phyloP scores from a whole-genome alignment of 1,140 invertebrate genomes.

The Diabrotica undecimpunctata region DNA sequence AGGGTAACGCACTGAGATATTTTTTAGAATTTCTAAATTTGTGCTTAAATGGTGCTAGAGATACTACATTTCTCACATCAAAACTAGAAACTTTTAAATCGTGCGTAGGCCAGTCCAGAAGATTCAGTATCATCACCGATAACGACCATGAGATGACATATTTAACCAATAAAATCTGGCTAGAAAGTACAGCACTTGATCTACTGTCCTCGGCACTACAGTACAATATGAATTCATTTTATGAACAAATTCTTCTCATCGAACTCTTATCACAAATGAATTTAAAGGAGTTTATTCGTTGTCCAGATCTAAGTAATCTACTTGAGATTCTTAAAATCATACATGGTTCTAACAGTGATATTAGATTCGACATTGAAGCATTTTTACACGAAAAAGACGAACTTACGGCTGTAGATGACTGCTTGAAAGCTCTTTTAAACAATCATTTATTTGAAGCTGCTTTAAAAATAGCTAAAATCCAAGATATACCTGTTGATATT shows the following conservation, averaged over 20 bases:
- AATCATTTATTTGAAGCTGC: slow-evolving; percentile 54
- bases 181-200: slow-evolving; percentile 53
- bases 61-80: slow-evolving; percentile 25
- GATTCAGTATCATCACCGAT: slow-evolving; percentile 35
- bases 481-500: slow-evolving; percentile 49
- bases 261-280: slow-evolving; percentile 25
- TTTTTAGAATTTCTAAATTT: slow-evolving; percentile 52
- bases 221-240: slow-evolving; percentile 53
- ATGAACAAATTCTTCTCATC: slow-evolving; percentile 49
- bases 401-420: slow-evolving; percentile 47
- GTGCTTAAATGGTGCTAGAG: slow-evolving; percentile 41
- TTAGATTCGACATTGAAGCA: slow-evolving; percentile 44
- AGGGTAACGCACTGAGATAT: slow-evolving; percentile 58
- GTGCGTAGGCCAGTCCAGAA: slow-evolving; percentile 30
- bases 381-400: slow-evolving; percentile 40
- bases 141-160: slow-evolving; percentile 42
- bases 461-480: slow-evolving; percentile 54
- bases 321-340: slow-evolving; percentile 53
- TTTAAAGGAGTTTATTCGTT: slow-evolving; percentile 49
- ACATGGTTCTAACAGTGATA: slow-evolving; percentile 41
- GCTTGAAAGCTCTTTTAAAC: slow-evolving; percentile 52
- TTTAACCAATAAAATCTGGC: slow-evolving; percentile 50
- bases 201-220: slow-evolving; percentile 54
- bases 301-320: slow-evolving; percentile 53
- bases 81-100: slow-evolving; percentile 33